These are phyloP conservation scores for Penaeus japonicus DNA, from an alignment of 1,140 invertebrate species.

Conservation along the genomic window DNA sequence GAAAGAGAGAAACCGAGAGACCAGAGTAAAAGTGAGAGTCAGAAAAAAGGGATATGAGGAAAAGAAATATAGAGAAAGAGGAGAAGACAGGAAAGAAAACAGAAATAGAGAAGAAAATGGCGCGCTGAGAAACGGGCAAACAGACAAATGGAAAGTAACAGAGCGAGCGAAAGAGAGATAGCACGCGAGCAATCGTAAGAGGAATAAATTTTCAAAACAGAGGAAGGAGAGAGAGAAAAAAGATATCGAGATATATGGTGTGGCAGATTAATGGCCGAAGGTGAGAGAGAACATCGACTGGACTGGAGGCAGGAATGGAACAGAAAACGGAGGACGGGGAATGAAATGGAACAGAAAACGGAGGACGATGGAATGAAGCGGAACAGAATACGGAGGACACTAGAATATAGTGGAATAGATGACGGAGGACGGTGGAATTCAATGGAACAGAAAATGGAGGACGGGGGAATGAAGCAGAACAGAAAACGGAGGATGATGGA, in stretches of 20 bases:
- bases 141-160: neutral
- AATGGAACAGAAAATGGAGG: no score
- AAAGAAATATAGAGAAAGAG: neutral
- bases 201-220: neutral
- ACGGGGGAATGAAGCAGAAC: no score
- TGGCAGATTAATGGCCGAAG: neutral
- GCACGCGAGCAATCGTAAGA: no score
- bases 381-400: no score
- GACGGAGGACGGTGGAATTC: no score
- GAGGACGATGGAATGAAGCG: no score
- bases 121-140: neutral
- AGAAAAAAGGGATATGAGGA: neutral
- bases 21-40: neutral
- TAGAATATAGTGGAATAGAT: no score
- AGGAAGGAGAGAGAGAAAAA: neutral
- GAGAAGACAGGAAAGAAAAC: neutral
- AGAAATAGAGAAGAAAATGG: neutral
- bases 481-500: no score
- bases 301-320: no score
- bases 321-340: no score
- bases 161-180: neutral
- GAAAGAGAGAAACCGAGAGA: neutral
- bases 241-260: neutral
- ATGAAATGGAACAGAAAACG: no score
- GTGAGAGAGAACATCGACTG: no score